A percentile compares a stretch with the other conserved stretches of the same genome.
These are phyloP conservation scores for Euschistus heros DNA, from an alignment of 1,140 invertebrate species.

Conservation along the genomic window DNA sequence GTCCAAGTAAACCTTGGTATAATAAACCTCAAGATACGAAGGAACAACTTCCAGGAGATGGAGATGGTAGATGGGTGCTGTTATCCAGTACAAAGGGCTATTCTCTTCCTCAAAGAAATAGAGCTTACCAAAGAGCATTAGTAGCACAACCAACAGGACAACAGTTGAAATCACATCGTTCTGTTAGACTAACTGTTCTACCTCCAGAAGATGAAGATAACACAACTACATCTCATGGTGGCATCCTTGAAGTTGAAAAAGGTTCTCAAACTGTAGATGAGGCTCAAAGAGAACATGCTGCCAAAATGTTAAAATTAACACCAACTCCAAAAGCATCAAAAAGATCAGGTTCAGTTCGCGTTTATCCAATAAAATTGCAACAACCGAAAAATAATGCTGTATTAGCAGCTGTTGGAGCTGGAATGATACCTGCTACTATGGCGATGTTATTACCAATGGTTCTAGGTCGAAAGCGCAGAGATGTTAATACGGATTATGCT, in stretches of 20 bases:
- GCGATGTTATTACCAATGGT: conserved; percentile 67
- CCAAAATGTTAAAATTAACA: conserved; percentile 34
- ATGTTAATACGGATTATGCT: too few relatives aligned
- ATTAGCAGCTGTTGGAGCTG: conserved; percentile 59
- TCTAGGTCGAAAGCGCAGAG: conserved; percentile 44
- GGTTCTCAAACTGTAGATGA: conserved; percentile 56
- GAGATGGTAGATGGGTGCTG: conserved; percentile 63
- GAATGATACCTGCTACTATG: conserved; percentile 66
- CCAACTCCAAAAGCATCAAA: neutral
- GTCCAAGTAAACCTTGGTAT: conserved; percentile 24
- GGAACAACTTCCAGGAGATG: conserved; percentile 43
- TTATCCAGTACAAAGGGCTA: conserved; percentile 66
- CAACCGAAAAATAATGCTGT: conserved; percentile 24
- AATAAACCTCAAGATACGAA: conserved; percentile 29
- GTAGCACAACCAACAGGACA: conserved; percentile 1
- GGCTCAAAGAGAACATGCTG: conserved; percentile 40
- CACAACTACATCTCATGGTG: conserved; percentile 59
- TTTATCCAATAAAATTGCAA: conserved; percentile 6
- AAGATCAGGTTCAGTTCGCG: conserved; percentile 11
- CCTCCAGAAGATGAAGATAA: conserved; percentile 53
- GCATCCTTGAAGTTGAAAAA: conserved; percentile 59
- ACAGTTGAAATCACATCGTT: conserved; percentile 25
- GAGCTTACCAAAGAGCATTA: conserved; percentile 24
- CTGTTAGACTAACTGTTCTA: conserved; percentile 55
- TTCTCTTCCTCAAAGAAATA: conserved; percentile 35